These are phyloP conservation scores for Heliconius nattereri DNA, from an alignment of 1,140 invertebrate genomes.

Conservation along the genomic window DNA sequence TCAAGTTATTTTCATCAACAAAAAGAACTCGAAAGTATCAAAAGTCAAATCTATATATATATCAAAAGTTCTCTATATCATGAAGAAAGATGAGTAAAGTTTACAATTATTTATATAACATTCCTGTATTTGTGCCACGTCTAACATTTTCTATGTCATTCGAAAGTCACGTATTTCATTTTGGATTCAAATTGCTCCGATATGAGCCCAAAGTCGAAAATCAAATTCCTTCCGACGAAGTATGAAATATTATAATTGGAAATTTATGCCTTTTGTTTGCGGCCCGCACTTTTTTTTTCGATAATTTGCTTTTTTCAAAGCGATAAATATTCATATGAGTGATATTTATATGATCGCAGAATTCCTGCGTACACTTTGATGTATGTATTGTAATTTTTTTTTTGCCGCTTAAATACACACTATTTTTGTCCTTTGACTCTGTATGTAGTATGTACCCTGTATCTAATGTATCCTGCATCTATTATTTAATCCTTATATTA, in stretches of 20 bases:
- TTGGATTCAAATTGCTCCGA: constrained; percentile 48
- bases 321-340: constrained; percentile 8
- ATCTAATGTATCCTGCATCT: not conserved
- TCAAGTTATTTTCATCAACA: too few species aligned
- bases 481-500: not conserved
- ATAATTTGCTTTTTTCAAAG: constrained; percentile 2
- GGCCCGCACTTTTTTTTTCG: not conserved
- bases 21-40: not conserved
- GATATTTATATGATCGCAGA: constrained; percentile 2
- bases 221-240: constrained; percentile 47
- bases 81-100: not conserved
- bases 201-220: constrained; percentile 46
- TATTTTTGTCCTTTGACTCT: not conserved
- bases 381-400: constrained; percentile 1
- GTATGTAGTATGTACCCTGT: not conserved
- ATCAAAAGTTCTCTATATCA: too few species aligned
- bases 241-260: constrained; percentile 49
- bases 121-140: not conserved
- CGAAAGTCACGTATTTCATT: constrained; percentile 54
- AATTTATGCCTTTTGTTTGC: constrained; percentile 31
- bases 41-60: too few species aligned
- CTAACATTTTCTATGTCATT: not conserved
- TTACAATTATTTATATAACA: not conserved
- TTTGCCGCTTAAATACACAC: not conserved
- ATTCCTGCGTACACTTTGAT: not conserved